phyloP scores from a whole-genome alignment of 2,797 vertebrate species.

The Scolopax bukidnonensis region DNA sequence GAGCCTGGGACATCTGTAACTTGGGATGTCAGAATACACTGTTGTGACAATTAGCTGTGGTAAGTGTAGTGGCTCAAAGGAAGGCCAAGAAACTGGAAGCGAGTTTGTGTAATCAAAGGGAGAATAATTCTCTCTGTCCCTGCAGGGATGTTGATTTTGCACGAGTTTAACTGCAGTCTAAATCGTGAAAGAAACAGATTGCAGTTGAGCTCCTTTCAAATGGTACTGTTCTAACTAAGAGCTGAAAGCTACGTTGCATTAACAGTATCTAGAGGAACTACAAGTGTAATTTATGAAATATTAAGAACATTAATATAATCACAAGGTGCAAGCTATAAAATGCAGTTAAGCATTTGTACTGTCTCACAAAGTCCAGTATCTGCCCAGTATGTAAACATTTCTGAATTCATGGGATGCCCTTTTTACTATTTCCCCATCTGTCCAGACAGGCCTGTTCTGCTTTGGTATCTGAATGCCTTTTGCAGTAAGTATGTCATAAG shows the following conservation, averaged over 20 bases:
- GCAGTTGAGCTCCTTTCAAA: accelerated
- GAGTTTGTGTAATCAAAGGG: not conserved
- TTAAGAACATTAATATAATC: not conserved
- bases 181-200: not conserved
- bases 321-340: not conserved
- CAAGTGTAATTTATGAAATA: not conserved
- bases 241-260: not conserved
- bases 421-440: not conserved
- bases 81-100: not conserved
- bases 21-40: not conserved
- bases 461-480: not conserved
- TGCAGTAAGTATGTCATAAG: not conserved
- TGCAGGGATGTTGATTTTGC: not conserved
- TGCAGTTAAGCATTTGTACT: not conserved
- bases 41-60: not conserved
- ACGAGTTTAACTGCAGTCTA: not conserved
- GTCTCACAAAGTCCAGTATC: not conserved
- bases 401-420: not conserved
- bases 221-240: not conserved
- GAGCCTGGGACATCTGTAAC: not conserved
- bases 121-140: not conserved
- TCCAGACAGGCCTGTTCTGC: not conserved
- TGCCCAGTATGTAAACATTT: not conserved
- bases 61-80: not conserved
- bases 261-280: not conserved